A percentile compares a stretch with the other conserved stretches of the same genome.
These are phyloP conservation scores for Maniola jurtina DNA, from an alignment of 1,140 invertebrate genomes.

Conservation along the genomic window DNA sequence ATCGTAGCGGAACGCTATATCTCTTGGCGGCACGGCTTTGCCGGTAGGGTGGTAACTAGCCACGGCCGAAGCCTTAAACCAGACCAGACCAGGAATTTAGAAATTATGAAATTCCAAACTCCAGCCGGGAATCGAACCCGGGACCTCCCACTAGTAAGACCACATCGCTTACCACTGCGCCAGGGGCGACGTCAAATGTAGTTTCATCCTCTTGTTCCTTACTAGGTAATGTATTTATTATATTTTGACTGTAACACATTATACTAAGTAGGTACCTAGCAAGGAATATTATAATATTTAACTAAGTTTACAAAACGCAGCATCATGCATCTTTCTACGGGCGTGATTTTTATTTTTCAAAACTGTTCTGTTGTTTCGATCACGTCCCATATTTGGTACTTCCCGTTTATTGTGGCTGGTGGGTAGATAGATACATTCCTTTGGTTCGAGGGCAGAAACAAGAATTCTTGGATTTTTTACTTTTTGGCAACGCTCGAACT, in stretches of 20 bases:
- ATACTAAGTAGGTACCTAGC: neutral
- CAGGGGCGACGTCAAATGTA: too few species aligned
- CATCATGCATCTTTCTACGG: slow-evolving; percentile 17
- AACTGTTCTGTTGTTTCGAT: slow-evolving; percentile 15
- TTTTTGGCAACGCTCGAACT: neutral
- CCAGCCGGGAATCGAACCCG: too few species aligned
- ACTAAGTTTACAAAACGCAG: slow-evolving; percentile 15
- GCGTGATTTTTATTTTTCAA: slow-evolving; percentile 17
- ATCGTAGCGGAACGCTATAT: too few species aligned
- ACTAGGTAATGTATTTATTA: neutral
- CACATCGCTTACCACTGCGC: too few species aligned
- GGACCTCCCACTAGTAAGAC: too few species aligned
- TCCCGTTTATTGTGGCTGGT: slow-evolving; percentile 6
- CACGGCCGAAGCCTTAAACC: too few species aligned
- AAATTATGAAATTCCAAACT: too few species aligned
- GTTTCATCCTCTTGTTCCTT: too few species aligned
- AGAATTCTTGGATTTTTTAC: neutral
- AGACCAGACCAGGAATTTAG: too few species aligned
- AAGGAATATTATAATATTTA: too few species aligned
- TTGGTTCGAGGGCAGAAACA: slow-evolving; percentile 5
- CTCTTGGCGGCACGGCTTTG: too few species aligned
- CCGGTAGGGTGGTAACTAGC: too few species aligned
- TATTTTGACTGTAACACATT: neutral
- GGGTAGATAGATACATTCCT: neutral
- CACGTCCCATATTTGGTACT: neutral